Evolutionary conservation across 2,113 vertebrate genomes (phyloP), one percentile per base, ranked within the genome.

Genomic region (Bubo blakistoni): DNA sequence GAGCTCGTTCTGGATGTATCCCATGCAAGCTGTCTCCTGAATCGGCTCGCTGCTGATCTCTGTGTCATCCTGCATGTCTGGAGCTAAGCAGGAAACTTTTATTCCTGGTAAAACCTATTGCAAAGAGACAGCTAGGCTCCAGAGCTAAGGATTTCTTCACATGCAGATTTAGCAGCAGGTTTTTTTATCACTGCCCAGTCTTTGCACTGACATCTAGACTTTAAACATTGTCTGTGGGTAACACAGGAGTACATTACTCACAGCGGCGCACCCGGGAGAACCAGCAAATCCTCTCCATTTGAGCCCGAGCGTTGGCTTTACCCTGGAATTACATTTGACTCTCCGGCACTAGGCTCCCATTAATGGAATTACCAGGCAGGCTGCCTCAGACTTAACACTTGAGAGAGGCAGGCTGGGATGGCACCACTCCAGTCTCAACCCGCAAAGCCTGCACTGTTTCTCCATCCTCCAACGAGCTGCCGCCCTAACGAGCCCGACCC

Each of bases 331-430:
- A 91, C 70, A 79, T 82, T 93, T 77, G 78, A 83, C 84, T 93
- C 69, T 42, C 81, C 15, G 4, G 70, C 86, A 91, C 76, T 73
- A 79, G 73, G 44, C 67, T 89, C 52, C 57, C 73, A 86, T 84
- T 96, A 96, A 94, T 81, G 92, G 94, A 91, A 96, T 95, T 97
- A 95, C 59, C 90, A 96, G 83, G 86, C 88, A 88, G 63, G n/a
- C 81, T 66, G 83, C 70, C 88, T 90, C 90, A 96, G 91, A 92
- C 90, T 92, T 95, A 81, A 66, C 91, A 92, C 87, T 94, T 85
- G 30, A 67, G 55, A 65, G 81, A 84, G n/a, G n/a, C 38, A 1
- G 85, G 34, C 40, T 90, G 77, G 51, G 65, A 70, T 94, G 95
- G 88, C 94, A 66, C 30, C 1, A 13, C 84, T 96, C 94, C 88